Percentiles rank a stretch among this genome's conserved stretches.
phyloP scores from a whole-genome alignment of 2,113 vertebrate genomes.

The Phalacrocorax brasilianus region DNA sequence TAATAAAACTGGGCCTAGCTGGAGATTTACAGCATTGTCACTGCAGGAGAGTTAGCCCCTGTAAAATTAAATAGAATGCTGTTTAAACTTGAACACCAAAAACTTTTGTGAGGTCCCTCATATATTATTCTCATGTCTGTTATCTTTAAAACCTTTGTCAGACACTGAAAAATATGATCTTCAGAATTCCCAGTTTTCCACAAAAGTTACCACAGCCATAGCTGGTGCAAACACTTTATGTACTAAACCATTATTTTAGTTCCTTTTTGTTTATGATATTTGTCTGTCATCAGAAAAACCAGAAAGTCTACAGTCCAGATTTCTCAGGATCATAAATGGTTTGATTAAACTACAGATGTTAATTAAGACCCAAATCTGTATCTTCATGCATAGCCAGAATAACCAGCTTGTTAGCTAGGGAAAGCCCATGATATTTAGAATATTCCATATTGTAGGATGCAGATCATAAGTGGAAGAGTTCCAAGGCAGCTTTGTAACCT shows the following conservation, averaged over 20 bases:
- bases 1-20: neutral
- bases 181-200: neutral
- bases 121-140: neutral
- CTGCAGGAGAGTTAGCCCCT: neutral
- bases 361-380: slow-evolving; percentile 68
- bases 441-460: slow-evolving; percentile 52
- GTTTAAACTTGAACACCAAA: neutral
- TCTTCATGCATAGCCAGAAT: slow-evolving; percentile 60
- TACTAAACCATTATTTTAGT: neutral
- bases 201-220: neutral
- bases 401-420: slow-evolving; percentile 63
- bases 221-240: neutral
- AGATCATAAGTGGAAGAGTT: slow-evolving; percentile 50
- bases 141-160: neutral
- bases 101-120: neutral
- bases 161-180: neutral
- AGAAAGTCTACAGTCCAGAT: slow-evolving; percentile 61
- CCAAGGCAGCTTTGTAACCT: slow-evolving; percentile 39
- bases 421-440: slow-evolving; percentile 61
- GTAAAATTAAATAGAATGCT: neutral
- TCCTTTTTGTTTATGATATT: neutral
- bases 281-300: slow-evolving; percentile 64
- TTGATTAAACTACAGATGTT: slow-evolving; percentile 67
- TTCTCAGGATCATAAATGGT: slow-evolving; percentile 65
- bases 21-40: neutral